Evolutionary conservation across 2,888 invertebrate species (phyloP).

Genomic region (Drosophila differens): DNA sequence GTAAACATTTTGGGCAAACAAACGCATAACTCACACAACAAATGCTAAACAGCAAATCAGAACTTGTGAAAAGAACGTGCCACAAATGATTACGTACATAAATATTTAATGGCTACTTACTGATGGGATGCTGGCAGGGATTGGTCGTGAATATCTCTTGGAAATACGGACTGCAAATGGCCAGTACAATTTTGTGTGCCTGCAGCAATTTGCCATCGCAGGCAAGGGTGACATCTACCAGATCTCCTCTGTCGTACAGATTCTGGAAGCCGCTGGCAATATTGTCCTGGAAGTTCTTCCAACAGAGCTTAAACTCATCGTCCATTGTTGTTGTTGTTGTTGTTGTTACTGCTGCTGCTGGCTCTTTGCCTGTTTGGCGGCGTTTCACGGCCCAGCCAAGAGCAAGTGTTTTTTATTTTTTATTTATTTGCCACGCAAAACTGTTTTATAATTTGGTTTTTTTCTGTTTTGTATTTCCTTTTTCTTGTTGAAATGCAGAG

Average conservation of each 20-base stretch:
- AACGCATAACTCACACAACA: conserved; percentile 5
- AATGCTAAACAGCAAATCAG: conserved; percentile 27
- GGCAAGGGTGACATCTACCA: conserved; percentile 86
- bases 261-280: conserved; percentile 85
- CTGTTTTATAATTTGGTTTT: conserved; percentile 19
- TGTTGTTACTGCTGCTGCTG: not conserved
- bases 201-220: conserved; percentile 86
- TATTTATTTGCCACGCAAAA: conserved; percentile 29
- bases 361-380: conserved; percentile 24
- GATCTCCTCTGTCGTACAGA: conserved; percentile 85
- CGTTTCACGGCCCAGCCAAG: conserved; percentile 32
- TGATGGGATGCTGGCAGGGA: conserved; percentile 86
- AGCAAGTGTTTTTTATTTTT: conserved; percentile 12
- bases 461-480: conserved; percentile 14
- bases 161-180: conserved; percentile 87
- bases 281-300: conserved; percentile 86
- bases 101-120: conserved; percentile 78
- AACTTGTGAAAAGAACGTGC: conserved; percentile 37
- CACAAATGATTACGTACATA: conserved; percentile 24
- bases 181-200: conserved; percentile 86
- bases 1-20: conserved; percentile 55
- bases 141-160: conserved; percentile 86
- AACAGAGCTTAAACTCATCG: conserved; percentile 86
- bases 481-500: conserved; percentile 18
- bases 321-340: conserved; percentile 72